Conservation (phyloP, 2,797 vertebrate genomes). For the Remorina albescens region DNA sequence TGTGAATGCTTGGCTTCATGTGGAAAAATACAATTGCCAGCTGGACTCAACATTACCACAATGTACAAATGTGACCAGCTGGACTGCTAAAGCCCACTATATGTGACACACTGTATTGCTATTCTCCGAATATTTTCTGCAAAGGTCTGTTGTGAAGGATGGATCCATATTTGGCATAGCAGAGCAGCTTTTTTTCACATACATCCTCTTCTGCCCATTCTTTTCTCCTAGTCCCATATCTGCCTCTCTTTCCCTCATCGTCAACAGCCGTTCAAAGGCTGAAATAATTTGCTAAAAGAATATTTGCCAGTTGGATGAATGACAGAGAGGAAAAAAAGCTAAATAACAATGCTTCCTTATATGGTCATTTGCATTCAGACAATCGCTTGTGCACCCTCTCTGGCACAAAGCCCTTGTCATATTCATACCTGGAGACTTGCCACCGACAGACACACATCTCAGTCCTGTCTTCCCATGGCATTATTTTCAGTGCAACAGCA, state of each 20-base stretch:
- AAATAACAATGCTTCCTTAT: constrained; percentile 69
- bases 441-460: constrained; percentile 55
- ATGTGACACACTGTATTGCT: constrained; percentile 21
- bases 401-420: constrained; percentile 70
- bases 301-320: constrained; percentile 55
- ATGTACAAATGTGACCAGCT: constrained; percentile 53
- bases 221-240: constrained; percentile 24
- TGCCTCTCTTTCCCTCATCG: constrained; percentile 34
- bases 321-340: constrained; percentile 57
- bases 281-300: constrained; percentile 54
- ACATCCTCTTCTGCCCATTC: constrained; percentile 15
- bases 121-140: constrained; percentile 46
- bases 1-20: constrained; percentile 31
- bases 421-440: constrained; percentile 74
- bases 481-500: constrained; percentile 54
- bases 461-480: constrained; percentile 53
- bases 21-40: constrained; percentile 33
- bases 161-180: constrained; percentile 37
- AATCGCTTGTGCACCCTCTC: constrained; percentile 55
- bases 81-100: constrained; percentile 44
- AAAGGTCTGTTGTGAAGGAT: constrained; percentile 24
- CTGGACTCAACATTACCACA: constrained; percentile 38
- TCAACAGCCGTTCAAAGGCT: constrained; percentile 52
- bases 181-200: constrained; percentile 16
- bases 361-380: constrained; percentile 74